Evolutionary conservation across 1,140 invertebrate genomes (phyloP).

Genomic region (Drosophila neocordata): DNA sequence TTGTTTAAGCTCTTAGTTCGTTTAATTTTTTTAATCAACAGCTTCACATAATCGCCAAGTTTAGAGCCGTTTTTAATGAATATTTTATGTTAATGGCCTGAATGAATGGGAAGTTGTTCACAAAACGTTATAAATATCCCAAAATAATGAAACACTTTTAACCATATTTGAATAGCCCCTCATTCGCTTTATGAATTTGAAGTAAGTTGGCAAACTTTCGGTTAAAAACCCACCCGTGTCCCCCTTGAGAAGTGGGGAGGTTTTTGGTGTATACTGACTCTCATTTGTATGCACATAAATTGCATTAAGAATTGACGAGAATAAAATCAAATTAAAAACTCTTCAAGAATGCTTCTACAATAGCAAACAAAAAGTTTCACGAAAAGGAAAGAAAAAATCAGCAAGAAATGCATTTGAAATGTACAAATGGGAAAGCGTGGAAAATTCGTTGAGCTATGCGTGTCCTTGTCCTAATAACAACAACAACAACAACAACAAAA

Average conservation of each 20-base stretch:
- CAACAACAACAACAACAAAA: slow-evolving; percentile 23
- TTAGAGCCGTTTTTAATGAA: slow-evolving; percentile 10
- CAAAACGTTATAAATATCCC: neutral
- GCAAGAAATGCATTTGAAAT: slow-evolving; percentile 19
- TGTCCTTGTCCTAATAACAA: slow-evolving; percentile 22
- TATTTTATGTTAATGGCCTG: slow-evolving; percentile 4
- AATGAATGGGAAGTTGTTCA: neutral
- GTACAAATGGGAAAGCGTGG: slow-evolving; percentile 28
- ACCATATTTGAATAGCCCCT: slow-evolving; percentile 33
- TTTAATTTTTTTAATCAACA: slow-evolving; percentile 4
- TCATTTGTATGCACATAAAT: slow-evolving; percentile 61
- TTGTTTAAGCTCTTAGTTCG: neutral
- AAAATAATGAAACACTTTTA: slow-evolving; percentile 12
- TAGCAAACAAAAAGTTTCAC: neutral
- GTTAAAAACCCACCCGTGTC: too few species aligned
- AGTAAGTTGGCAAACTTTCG: slow-evolving; percentile 22
- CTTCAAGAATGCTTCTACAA: slow-evolving; percentile 21
- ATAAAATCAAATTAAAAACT: slow-evolving; percentile 49
- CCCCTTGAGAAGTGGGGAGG: neutral
- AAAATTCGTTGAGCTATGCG: slow-evolving; percentile 44
- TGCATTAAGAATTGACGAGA: slow-evolving; percentile 48
- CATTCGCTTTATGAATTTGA: slow-evolving; percentile 29
- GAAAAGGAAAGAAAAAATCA: slow-evolving; percentile 25
- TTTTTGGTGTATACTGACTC: neutral
- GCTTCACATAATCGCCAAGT: slow-evolving; percentile 2